Evolutionary conservation across 2,113 vertebrate species (phyloP), one percentile per base, ranked within the genome.

Genomic region (Mustela nigripes): DNA sequence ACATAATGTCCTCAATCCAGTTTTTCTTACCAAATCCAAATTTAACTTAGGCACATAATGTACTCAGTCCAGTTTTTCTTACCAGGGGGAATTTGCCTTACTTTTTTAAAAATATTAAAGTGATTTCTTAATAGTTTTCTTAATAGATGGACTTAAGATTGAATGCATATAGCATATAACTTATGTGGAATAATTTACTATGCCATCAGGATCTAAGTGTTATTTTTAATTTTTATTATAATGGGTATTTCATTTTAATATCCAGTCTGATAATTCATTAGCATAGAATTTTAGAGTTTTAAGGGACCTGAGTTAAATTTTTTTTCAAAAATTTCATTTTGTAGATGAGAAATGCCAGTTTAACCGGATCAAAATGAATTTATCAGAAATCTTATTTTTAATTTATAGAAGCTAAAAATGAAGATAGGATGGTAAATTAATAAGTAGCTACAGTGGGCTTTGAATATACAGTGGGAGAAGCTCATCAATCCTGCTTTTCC

Each of bases 321-420:
- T 91, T 86, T 85, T 86, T 74, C 7, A 95, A 97, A 93, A 60
- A 58, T 78, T 97, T 92, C 16, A 50, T 92, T 95, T 95, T 91
- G 11, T 89, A 50, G 24, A 21, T 84, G 42, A 96, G 39, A 24
- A 87, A 50, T 95, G 83, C 22, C 45, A 62, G 33, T 74, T 94
- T 96, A 65, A 89, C 86, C 93, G 62, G 31, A 69, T 94, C n/a
- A 69, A 79, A 89, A 67, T 73, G 36, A 96, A 89, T 87, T 97
- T 45, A 73, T 22, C 71, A 53, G 78, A 74, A 24, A 42, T 67
- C n/a, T 95, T 93, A 92, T 84, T 95, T 96, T 79, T 94, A 83
- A 22, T 62, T n/a, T 80, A 1, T 76, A 62, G 28, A 97, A 94
- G 45, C 36, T 62, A 87, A 93, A 97, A 89, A 82, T 48, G 60